Evolutionary conservation across 2,888 invertebrate genomes (phyloP).

Genomic region (Nemurella pictetii): DNA sequence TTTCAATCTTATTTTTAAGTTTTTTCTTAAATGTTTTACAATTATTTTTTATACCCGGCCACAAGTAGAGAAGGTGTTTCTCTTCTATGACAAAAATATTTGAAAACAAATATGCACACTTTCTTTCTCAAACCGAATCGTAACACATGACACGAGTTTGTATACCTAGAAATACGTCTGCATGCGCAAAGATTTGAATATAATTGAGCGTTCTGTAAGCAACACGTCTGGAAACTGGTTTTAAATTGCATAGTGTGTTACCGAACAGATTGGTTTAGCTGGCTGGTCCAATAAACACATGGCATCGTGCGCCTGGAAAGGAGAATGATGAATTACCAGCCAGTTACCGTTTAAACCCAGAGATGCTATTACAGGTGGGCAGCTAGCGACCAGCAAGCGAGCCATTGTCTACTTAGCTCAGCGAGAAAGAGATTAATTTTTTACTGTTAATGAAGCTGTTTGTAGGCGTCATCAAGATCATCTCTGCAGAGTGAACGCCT

Average conservation of each 20-base stretch:
- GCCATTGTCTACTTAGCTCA: background rate
- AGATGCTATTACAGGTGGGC: background rate
- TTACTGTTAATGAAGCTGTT: background rate
- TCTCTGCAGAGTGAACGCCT: too few species aligned
- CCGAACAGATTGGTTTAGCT: background rate
- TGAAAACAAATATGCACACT: too few species aligned
- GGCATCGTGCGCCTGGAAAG: background rate
- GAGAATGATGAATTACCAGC: background rate
- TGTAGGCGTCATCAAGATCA: background rate
- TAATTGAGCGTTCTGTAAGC: background rate
- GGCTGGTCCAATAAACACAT: background rate
- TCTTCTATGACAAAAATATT: too few species aligned
- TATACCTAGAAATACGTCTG: background rate
- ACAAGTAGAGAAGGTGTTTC: too few species aligned
- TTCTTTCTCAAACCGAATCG: too few species aligned
- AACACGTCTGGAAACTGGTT: background rate
- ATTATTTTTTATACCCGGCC: too few species aligned
- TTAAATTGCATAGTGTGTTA: background rate
- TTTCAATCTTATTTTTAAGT: too few species aligned
- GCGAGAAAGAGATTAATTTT: background rate
- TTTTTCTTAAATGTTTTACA: too few species aligned
- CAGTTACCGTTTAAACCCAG: background rate
- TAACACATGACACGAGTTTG: background rate
- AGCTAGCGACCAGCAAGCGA: too few species aligned
- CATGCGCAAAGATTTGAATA: background rate